phyloP scores from a whole-genome alignment of 2,113 vertebrate species.

The Psephotus haematonotus region DNA sequence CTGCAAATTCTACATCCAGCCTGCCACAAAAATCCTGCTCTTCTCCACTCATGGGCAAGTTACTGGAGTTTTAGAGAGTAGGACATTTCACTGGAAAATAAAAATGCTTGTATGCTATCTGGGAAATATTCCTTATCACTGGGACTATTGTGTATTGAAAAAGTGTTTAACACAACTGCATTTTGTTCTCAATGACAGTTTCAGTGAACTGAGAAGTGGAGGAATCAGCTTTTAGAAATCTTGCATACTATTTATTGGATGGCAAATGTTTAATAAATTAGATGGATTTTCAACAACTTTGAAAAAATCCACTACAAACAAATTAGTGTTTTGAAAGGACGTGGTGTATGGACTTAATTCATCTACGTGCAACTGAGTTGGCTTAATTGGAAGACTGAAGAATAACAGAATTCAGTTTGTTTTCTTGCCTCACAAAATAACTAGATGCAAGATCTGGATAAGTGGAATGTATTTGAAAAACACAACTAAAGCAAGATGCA shows the following conservation, averaged over 20 bases:
- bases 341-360: not conserved
- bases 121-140: not conserved
- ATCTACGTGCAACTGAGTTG: not conserved
- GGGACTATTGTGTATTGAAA: not conserved
- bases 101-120: not conserved
- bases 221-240: not conserved
- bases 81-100: not conserved
- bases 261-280: conserved; percentile 4
- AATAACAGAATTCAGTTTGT: not conserved
- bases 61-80: not conserved
- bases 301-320: not conserved
- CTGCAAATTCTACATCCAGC: not conserved
- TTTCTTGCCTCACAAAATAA: not conserved
- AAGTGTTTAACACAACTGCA: not conserved
- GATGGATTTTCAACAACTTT: conserved; percentile 8
- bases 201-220: not conserved
- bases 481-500: not conserved
- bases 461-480: not conserved
- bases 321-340: not conserved
- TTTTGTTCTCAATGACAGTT: not conserved
- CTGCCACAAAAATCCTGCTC: not conserved
- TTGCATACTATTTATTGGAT: not conserved
- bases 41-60: not conserved
- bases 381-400: not conserved
- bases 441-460: not conserved